Percentiles rank a stretch among this genome's conserved stretches.
These are phyloP conservation scores for Plagodis dolabraria DNA, from an alignment of 2,888 invertebrate species.

Conservation along the genomic window DNA sequence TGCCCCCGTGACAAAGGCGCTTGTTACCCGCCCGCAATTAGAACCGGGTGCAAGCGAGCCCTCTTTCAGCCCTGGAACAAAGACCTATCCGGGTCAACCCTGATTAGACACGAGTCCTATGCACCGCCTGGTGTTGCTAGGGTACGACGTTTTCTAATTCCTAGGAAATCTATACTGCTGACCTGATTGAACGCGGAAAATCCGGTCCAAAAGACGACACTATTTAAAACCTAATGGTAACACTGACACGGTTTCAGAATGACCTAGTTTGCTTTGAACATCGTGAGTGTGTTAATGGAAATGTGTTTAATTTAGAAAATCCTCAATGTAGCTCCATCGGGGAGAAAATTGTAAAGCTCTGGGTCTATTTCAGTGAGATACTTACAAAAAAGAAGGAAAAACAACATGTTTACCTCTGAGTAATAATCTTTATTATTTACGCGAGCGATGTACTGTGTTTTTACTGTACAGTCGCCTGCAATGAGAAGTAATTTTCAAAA, in stretches of 20 bases:
- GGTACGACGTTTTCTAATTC: constrained; percentile 16
- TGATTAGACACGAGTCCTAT: constrained; percentile 59
- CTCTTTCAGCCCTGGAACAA: constrained; percentile 56
- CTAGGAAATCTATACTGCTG: neutral
- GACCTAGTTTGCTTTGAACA: no score
- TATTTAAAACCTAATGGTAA: no score
- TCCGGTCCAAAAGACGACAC: no score
- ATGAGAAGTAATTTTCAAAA: no score
- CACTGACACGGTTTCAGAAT: no score
- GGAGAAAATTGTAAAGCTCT: constrained; percentile 1
- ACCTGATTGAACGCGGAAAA: no score
- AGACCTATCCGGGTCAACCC: constrained; percentile 62
- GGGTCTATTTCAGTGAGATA: neutral
- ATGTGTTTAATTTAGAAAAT: neutral
- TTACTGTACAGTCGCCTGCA: no score
- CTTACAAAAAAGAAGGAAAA: no score
- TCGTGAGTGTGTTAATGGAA: neutral
- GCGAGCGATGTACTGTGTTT: no score
- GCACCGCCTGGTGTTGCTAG: constrained; percentile 19
- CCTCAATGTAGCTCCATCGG: neutral
- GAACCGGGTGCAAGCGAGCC: constrained; percentile 44
- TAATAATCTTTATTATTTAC: no score
- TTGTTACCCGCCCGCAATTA: constrained; percentile 59
- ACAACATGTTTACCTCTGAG: no score
- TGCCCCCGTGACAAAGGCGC: constrained; percentile 43